Conservation (phyloP, 2,113 vertebrate genomes). For the Menura novaehollandiae region DNA sequence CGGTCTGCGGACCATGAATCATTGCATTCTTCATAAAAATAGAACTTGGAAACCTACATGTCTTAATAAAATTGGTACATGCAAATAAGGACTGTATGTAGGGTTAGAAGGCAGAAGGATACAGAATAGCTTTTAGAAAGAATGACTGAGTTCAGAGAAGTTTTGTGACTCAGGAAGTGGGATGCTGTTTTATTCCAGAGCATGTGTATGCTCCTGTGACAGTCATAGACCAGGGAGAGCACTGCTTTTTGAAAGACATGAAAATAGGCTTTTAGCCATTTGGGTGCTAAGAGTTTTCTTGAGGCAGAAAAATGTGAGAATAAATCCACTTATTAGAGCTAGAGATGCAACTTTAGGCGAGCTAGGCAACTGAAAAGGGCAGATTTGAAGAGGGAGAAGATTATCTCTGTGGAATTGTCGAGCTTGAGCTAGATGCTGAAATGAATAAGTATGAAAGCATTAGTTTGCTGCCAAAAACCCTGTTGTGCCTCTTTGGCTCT, state of each 20-base stretch:
- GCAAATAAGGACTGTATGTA: background rate
- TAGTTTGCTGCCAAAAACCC: background rate
- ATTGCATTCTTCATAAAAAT: background rate
- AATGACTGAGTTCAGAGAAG: background rate
- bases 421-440: background rate
- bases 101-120: background rate
- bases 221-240: background rate
- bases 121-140: background rate
- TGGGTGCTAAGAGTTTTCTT: background rate
- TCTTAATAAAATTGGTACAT: background rate
- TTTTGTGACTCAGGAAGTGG: background rate
- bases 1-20: background rate
- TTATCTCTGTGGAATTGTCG: background rate
- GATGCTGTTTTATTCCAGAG: background rate
- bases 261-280: background rate
- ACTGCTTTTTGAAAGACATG: background rate
- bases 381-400: background rate
- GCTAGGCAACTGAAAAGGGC: background rate
- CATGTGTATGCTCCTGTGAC: background rate
- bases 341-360: background rate
- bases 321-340: background rate
- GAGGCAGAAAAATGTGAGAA: background rate
- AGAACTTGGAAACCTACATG: background rate
- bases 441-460: background rate
- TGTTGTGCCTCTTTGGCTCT: background rate